These are phyloP conservation scores for Cydia pomonella DNA, from an alignment of 1,140 invertebrate species.

Conservation along the genomic window DNA sequence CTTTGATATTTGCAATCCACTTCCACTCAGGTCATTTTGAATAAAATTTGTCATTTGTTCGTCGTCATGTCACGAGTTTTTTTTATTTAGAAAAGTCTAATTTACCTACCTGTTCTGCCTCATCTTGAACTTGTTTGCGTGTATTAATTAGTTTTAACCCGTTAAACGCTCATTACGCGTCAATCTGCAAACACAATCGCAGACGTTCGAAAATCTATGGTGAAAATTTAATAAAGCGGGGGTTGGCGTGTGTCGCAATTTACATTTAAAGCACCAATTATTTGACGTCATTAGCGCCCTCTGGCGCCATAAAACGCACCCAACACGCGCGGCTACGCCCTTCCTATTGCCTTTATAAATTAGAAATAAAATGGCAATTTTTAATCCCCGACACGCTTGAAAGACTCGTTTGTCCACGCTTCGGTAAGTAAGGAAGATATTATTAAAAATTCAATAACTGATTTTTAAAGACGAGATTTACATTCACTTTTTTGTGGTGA, in stretches of 20 bases:
- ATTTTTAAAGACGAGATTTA: too few relatives aligned
- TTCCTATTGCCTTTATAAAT: conserved; percentile 68
- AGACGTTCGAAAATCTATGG: conserved; percentile 31
- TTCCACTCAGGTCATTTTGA: too few relatives aligned
- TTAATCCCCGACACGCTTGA: conserved; percentile 43
- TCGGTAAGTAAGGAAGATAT: background rate
- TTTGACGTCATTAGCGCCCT: conserved; percentile 78
- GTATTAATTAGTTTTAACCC: conserved; percentile 21
- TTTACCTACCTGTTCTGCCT: background rate
- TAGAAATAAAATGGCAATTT: conserved; percentile 71
- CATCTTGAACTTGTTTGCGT: background rate
- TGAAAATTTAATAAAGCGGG: conserved; percentile 75
- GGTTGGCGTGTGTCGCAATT: conserved; percentile 73
- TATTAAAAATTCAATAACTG: conserved; percentile 1
- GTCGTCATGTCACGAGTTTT: background rate
- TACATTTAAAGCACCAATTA: conserved; percentile 80
- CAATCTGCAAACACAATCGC: conserved; percentile 5
- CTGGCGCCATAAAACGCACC: conserved; percentile 75
- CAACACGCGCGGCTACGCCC: conserved; percentile 59
- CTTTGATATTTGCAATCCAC: too few relatives aligned
- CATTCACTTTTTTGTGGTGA: too few relatives aligned
- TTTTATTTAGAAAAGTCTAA: background rate
- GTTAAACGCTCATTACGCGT: background rate
- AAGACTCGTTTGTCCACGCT: conserved; percentile 22
- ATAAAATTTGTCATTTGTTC: too few relatives aligned